A percentile compares a stretch with the other conserved stretches of the same genome.
phyloP scores from a whole-genome alignment of 1,140 invertebrate genomes.

The Potamilus streckersoni region DNA sequence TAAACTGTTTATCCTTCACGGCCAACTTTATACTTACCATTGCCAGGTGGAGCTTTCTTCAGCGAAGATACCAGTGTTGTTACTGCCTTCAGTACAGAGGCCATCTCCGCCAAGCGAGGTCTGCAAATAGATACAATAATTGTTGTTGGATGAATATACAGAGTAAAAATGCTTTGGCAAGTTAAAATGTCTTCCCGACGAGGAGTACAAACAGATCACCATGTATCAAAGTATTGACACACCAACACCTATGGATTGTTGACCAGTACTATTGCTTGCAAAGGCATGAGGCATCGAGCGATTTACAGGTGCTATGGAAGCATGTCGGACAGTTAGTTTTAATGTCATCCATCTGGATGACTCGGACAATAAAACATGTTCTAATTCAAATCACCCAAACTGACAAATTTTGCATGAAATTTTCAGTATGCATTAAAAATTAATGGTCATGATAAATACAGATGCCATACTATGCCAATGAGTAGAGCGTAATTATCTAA shows the following conservation, averaged over 20 bases:
- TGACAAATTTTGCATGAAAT: too few relatives aligned
- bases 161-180: slow-evolving; percentile 8
- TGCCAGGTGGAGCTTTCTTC: slow-evolving; percentile 88
- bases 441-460: too few relatives aligned
- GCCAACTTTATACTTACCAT: slow-evolving; percentile 73
- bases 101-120: slow-evolving; percentile 93
- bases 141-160: too few relatives aligned
- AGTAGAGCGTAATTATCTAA: too few relatives aligned
- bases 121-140: slow-evolving; percentile 71
- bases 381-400: too few relatives aligned
- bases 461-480: too few relatives aligned
- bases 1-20: too few relatives aligned
- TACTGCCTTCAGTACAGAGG: slow-evolving; percentile 95
- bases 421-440: too few relatives aligned
- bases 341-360: too few relatives aligned
- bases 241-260: neutral
- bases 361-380: too few relatives aligned
- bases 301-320: neutral
- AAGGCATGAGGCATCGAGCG: neutral
- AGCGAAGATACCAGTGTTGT: slow-evolving; percentile 91
- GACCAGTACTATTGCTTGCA: too few relatives aligned
- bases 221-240: neutral
- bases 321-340: neutral
- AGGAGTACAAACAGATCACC: neutral
- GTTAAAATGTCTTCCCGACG: neutral